Evolutionary conservation across 2,888 invertebrate species (phyloP).

Genomic region (Lepidocyrtinus sp.): DNA sequence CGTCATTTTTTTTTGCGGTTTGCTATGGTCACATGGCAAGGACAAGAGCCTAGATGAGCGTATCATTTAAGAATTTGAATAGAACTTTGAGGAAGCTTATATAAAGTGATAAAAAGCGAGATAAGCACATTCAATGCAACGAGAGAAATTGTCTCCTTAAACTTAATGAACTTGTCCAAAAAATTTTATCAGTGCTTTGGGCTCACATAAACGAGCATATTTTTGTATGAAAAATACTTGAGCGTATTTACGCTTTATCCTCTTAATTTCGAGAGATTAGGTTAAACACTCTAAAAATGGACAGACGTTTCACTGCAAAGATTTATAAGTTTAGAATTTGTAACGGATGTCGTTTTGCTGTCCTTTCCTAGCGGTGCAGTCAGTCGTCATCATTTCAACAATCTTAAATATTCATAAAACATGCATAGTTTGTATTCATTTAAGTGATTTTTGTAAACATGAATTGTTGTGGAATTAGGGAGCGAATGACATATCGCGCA

Average conservation of each 20-base stretch:
- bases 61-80: too few relatives aligned
- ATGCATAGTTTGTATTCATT: too few relatives aligned
- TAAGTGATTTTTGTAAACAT: too few relatives aligned
- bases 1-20: not conserved
- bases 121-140: not conserved
- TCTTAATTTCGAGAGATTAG: not conserved
- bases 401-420: too few relatives aligned
- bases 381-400: too few relatives aligned
- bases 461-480: too few relatives aligned
- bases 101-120: not conserved
- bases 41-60: too few relatives aligned
- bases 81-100: not conserved
- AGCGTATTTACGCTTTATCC: not conserved
- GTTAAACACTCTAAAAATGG: not conserved
- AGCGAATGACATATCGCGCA: too few relatives aligned
- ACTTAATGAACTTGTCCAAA: not conserved
- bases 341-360: not conserved
- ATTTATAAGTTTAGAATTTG: too few relatives aligned
- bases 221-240: not conserved
- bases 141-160: not conserved
- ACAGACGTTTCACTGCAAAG: not conserved
- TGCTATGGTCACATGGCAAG: not conserved
- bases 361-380: too few relatives aligned
- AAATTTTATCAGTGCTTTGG: too few relatives aligned
- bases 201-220: not conserved